These are phyloP conservation scores for Papilio protenor DNA, from an alignment of 2,888 invertebrate genomes.

Conservation along the genomic window DNA sequence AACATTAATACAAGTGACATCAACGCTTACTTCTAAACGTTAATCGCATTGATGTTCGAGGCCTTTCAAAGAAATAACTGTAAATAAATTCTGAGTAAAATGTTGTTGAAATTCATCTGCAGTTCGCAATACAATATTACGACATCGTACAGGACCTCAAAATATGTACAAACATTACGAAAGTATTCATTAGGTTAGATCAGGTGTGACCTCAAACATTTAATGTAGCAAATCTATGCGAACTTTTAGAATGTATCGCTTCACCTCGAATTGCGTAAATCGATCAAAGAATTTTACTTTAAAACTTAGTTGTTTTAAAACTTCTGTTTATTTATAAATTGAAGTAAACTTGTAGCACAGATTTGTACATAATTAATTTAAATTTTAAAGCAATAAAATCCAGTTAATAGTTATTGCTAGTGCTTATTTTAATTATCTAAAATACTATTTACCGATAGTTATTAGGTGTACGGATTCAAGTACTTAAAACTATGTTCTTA, in stretches of 20 bases:
- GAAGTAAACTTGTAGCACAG: neutral
- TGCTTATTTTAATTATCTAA: neutral
- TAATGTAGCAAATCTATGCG: conserved; percentile 26
- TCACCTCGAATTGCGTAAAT: conserved; percentile 3
- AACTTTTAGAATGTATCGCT: conserved; percentile 30
- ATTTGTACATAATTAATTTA: neutral
- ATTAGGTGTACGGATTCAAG: neutral
- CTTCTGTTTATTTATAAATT: neutral
- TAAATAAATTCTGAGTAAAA: neutral
- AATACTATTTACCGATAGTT: conserved; percentile 2
- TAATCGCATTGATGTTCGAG: neutral
- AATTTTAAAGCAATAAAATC: neutral
- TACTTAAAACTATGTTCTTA: neutral
- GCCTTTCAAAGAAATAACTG: conserved; percentile 8
- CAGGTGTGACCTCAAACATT: conserved; percentile 34
- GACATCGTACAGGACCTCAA: conserved; percentile 22
- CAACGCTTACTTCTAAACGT: conserved; percentile 5
- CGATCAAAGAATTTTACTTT: conserved; percentile 9
- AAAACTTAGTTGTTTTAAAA: neutral
- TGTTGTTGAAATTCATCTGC: conserved; percentile 22
- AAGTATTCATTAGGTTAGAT: conserved; percentile 15
- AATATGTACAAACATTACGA: conserved; percentile 16
- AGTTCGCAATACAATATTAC: conserved; percentile 12
- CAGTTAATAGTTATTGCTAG: neutral
- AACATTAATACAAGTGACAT: conserved; percentile 5